Evolutionary conservation across 2,113 vertebrate species (phyloP).

Genomic region (Hypanus sabinus): DNA sequence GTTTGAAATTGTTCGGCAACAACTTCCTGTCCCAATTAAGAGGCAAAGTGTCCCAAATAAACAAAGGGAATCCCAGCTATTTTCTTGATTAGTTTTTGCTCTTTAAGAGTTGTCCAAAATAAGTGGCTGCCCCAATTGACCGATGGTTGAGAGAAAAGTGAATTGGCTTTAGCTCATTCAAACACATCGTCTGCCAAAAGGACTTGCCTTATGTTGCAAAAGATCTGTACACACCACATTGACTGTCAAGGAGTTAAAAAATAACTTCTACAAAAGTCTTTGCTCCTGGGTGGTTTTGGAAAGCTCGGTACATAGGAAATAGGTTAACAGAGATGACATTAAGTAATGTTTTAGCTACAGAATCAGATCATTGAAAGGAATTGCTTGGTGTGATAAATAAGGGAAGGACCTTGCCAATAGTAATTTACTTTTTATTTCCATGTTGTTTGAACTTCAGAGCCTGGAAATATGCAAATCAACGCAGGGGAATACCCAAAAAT

Average conservation of each 20-base stretch:
- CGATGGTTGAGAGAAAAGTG: not conserved
- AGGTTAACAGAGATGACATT: not conserved
- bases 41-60: no score
- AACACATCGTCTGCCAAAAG: not conserved
- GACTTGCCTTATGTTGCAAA: not conserved
- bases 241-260: not conserved
- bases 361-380: not conserved
- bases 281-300: not conserved
- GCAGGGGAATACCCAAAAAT: not conserved
- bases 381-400: not conserved
- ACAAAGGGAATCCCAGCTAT: no score
- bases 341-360: not conserved
- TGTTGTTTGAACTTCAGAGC: not conserved
- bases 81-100: no score
- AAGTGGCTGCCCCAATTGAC: no score
- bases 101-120: not conserved
- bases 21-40: no score
- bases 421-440: not conserved
- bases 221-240: not conserved
- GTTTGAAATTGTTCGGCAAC: no score
- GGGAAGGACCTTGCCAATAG: not conserved
- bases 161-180: not conserved
- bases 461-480: not conserved
- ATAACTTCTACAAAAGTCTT: not conserved
- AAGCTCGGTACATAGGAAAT: not conserved